Evolutionary conservation across 2,888 invertebrate species (phyloP), one percentile per base, ranked within the genome.

Genomic region (Tolmerus cingulatus): DNA sequence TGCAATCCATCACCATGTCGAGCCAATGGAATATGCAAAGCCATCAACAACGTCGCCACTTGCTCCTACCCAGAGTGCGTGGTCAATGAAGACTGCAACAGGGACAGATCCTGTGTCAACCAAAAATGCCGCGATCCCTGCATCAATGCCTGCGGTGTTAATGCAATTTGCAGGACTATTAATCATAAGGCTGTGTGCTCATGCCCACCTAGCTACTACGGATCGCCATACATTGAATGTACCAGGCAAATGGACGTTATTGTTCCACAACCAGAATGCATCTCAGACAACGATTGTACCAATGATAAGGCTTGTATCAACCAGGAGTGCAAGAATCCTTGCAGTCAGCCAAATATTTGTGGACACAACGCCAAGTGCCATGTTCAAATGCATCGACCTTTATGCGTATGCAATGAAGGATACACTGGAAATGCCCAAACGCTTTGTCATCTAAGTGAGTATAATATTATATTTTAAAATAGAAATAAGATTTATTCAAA

Each of bases 11-110:
- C 96, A 74, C 97, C 97, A 0, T 98, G 97, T 91, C 95, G 95
- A 76, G 94, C 95, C 82, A 97, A 97, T 90, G 97, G 97, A 5
- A 95, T 96, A 89, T 98, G 98, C 91, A 94, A 95, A 87, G 94
- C 95, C 0, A 93, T 95, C 88, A 96, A 96, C 89, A 94, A 94
- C 19, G 94, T 94, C 4, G 96, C 97, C 0, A 94, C 94, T 85
- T 97, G 97, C 90, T 94, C 95, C 86, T 97, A 97, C 92, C 97
- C 97, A 0, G 98, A 97, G 92, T 98, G 98, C 92, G 93, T 97
- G 3, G 95, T 96, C 86, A 97, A 97, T 91, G 96, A 96, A n/a
- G 97, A 98, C 90, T 98, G 98, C 92, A 94, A 97, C 0, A 94
- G 96, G 87, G 95, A 97, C 89, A 95, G 95, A 89, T 96, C 97